Base-by-base conservation (phyloP, 2,113 vertebrate genomes). In the Cnemophilus loriae region DNA sequence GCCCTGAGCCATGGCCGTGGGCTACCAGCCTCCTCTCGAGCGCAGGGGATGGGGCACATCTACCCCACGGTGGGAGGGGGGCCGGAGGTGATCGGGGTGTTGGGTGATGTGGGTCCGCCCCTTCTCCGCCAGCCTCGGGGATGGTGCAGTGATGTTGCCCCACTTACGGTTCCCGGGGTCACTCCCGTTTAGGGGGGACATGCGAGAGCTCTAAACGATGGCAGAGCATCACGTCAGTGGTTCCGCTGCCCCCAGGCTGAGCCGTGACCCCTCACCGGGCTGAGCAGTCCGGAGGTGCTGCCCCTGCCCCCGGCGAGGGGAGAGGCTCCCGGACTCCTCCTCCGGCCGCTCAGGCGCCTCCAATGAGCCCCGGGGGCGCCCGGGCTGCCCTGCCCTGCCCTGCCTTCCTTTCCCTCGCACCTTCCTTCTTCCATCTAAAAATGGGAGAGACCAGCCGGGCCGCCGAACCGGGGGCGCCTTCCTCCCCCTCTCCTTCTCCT, bases 361-460 rank as follows among this genome's bases (percentile, higher is more conserved):
- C 96, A 92, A 77, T 89, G 93, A 93, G 96, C 80, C 95, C 85
- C 33, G 7, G 37, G 44, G 79, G 42, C 88, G 63, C 20, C 28
- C 33, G 13, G 78, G n/a, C 68, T 63, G 52, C 69, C 50, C 52
- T 77, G 73, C 47, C 41, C 47, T 56, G 32, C 56, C 55, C 6
- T 50, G 2, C 57, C 28, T 30, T 57, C 7, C 37, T 14, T 86
- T 37, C 17, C 30, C 59, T 84, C 17, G n/a, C 41, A 11, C 55
- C 41, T 60, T 87, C 84, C 46, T 76, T n/a, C 41, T 59, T 64
- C 53, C 39, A 3, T 16, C 70, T 46, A 4, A 87, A 91, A 79
- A 94, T 91, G 87, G 76, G 69, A 96, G 81, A 95, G 37, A 89
- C 2, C 47, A 88, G 74, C 63, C 24, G 19, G n/a, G 16, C 46